Percentiles rank a stretch among this genome's conserved stretches.
Conservation (phyloP, 2,113 vertebrate genomes). For the Taxidea taxus region DNA sequence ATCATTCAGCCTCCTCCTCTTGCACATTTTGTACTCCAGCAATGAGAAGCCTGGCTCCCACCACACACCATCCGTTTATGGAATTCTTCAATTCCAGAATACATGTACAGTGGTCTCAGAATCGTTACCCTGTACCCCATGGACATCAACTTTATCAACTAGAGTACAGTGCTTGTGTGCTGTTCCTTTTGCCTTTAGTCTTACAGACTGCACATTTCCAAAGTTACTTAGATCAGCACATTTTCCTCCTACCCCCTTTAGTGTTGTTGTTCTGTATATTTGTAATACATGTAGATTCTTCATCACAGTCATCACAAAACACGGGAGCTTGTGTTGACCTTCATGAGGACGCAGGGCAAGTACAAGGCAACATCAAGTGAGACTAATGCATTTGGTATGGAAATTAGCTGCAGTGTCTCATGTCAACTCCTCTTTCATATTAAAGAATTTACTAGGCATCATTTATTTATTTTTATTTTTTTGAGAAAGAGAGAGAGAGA, state of each 20-base stretch:
- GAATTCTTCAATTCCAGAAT: not conserved
- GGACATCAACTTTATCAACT: not conserved
- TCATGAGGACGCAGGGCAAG: not conserved
- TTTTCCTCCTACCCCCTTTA: not conserved
- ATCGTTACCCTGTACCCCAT: fast-evolving
- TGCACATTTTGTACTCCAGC: not conserved
- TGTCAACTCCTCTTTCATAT: not conserved
- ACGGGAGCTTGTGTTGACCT: not conserved
- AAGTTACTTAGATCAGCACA: not conserved
- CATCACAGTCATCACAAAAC: not conserved
- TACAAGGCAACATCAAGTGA: not conserved
- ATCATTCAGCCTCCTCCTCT: not conserved
- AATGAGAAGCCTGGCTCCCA: not conserved
- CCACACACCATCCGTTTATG: not conserved
- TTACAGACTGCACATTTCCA: not conserved
- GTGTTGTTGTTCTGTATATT: not conserved
- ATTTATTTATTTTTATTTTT: not conserved
- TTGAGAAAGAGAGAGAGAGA: too few species aligned
- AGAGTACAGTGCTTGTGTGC: not conserved
- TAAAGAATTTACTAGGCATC: not conserved
- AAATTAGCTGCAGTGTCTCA: not conserved
- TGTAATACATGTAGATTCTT: not conserved
- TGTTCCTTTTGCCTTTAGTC: not conserved
- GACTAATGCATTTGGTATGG: not conserved
- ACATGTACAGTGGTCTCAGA: fast-evolving